Percentiles rank a stretch among this genome's conserved stretches.
Evolutionary conservation across 1,140 invertebrate genomes (phyloP).

Genomic region (Diabrotica undecimpunctata): DNA sequence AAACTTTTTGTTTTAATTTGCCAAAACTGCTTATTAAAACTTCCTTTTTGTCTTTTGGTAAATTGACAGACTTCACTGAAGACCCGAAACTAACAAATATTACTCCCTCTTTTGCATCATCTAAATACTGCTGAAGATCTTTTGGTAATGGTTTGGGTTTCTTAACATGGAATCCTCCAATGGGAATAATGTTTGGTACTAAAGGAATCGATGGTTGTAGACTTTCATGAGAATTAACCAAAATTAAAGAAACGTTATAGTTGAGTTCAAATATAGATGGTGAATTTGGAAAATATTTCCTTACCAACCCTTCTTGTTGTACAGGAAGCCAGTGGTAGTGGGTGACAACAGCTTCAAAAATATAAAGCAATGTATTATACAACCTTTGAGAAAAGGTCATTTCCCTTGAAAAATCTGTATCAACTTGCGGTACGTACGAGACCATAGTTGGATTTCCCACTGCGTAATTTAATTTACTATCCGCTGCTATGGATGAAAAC

Average conservation of each 20-base stretch:
- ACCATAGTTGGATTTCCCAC: slow-evolving; percentile 45
- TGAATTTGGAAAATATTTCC: slow-evolving; percentile 46
- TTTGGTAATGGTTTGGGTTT: slow-evolving; percentile 42
- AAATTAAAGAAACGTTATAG: slow-evolving; percentile 50
- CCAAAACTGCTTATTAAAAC: slow-evolving; percentile 52
- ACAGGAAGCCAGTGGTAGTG: slow-evolving; percentile 17
- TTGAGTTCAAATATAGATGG: slow-evolving; percentile 52
- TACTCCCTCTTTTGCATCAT: slow-evolving; percentile 56
- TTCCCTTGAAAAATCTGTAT: slow-evolving; percentile 33
- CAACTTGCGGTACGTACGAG: slow-evolving; percentile 43
- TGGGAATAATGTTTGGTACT: slow-evolving; percentile 54
- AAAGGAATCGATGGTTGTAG: slow-evolving; percentile 53
- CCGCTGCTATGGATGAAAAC: slow-evolving; percentile 41
- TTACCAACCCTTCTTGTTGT: slow-evolving; percentile 37
- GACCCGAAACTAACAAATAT: slow-evolving; percentile 69
- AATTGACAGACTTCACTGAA: slow-evolving; percentile 49
- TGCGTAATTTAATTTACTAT: slow-evolving; percentile 28
- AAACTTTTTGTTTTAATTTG: slow-evolving; percentile 54
- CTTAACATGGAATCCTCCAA: slow-evolving; percentile 53
- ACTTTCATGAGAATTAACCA: slow-evolving; percentile 57
- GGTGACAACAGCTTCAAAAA: background rate
- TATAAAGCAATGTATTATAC: slow-evolving; percentile 38
- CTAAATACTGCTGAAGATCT: slow-evolving; percentile 58
- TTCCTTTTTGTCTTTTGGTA: slow-evolving; percentile 49
- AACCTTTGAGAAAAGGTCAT: slow-evolving; percentile 51